Evolutionary conservation across 2,113 vertebrate species (phyloP).

Genomic region (Clarias batrachus): DNA sequence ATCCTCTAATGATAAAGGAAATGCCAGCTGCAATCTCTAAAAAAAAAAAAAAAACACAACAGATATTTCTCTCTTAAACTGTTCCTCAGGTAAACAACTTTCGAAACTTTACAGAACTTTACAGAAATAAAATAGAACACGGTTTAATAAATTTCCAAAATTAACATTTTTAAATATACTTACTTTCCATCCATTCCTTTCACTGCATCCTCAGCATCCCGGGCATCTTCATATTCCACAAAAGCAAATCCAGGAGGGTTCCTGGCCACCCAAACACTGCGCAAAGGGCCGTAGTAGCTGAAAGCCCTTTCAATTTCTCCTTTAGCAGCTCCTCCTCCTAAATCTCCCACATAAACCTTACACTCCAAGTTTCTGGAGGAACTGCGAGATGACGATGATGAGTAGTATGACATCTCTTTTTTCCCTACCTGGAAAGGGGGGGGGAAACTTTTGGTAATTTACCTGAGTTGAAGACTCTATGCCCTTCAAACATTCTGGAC

Average conservation of each 20-base stretch:
- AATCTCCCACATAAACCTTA: slow-evolving; percentile 77
- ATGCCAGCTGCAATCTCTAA: background rate
- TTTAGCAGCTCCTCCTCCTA: slow-evolving; percentile 77
- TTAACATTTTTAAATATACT: slow-evolving; percentile 48
- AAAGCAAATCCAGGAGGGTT: slow-evolving; percentile 81
- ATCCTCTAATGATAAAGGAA: background rate
- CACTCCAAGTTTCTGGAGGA: slow-evolving; percentile 68
- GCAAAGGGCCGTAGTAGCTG: slow-evolving; percentile 77
- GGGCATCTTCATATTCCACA: slow-evolving; percentile 78
- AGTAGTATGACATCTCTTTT: slow-evolving; percentile 65
- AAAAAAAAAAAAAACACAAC: background rate
- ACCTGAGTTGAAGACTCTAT: background rate
- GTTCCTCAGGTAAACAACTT: background rate
- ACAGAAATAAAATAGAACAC: no score
- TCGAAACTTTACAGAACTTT: background rate
- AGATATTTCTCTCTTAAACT: background rate
- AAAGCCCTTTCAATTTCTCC: slow-evolving; percentile 78
- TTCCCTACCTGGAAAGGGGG: background rate
- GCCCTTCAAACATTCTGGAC: background rate
- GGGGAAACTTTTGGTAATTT: background rate
- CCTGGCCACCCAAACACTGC: slow-evolving; percentile 78
- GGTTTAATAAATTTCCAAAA: background rate
- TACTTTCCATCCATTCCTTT: slow-evolving; percentile 82
- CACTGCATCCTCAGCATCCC: slow-evolving; percentile 78
- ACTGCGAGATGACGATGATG: slow-evolving; percentile 66